phyloP scores from a whole-genome alignment of 2,797 vertebrate species.

The Vespertilio murinus region DNA sequence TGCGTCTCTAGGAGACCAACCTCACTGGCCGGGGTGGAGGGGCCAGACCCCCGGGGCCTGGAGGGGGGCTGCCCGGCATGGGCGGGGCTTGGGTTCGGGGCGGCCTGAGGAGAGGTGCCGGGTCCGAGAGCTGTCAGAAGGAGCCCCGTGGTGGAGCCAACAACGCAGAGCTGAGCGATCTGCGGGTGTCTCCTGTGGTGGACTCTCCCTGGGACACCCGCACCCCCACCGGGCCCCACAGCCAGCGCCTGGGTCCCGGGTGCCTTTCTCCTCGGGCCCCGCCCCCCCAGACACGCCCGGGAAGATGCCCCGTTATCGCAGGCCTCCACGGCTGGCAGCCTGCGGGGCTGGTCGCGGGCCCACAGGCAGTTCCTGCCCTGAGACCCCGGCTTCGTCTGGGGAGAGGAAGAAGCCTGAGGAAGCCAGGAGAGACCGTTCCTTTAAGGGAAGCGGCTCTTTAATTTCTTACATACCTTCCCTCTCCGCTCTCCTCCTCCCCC shows the following conservation, averaged over 20 bases:
- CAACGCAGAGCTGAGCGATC: not conserved
- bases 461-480: not conserved
- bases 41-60: not conserved
- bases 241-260: not conserved
- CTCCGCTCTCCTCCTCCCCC: not conserved
- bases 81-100: not conserved
- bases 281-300: not conserved
- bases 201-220: rapidly evolving
- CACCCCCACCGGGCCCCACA: rapidly evolving
- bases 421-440: not conserved
- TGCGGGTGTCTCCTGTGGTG: not conserved
- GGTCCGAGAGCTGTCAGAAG: not conserved
- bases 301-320: not conserved
- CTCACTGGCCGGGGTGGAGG: not conserved
- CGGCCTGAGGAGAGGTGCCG: not conserved
- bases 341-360: not conserved
- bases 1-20: not conserved
- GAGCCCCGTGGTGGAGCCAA: too few species aligned
- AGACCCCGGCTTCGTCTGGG: not conserved
- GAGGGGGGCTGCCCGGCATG: not conserved
- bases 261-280: not conserved
- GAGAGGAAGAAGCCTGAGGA: not conserved
- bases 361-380: not conserved
- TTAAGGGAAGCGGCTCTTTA: not conserved
- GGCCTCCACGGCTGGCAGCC: not conserved